phyloP scores from a whole-genome alignment of 2,888 invertebrate species.

The Rapana venosa region DNA sequence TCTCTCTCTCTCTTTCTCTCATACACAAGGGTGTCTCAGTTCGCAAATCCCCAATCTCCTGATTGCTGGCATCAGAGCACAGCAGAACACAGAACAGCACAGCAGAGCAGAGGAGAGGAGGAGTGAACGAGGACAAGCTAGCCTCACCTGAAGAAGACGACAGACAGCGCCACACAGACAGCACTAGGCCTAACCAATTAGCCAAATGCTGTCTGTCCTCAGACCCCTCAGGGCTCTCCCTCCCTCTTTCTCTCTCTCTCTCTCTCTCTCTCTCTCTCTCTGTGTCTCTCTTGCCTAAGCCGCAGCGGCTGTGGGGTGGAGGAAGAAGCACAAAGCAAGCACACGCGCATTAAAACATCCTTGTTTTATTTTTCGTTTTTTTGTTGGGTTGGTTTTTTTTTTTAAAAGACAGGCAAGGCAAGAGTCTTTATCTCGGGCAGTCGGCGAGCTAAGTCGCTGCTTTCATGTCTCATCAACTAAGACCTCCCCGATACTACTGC shows the following conservation, averaged over 20 bases:
- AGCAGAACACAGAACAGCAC: too few species aligned
- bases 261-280: too few species aligned
- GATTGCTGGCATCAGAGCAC: not conserved
- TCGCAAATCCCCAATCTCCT: slow-evolving; percentile 25
- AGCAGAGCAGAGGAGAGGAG: not conserved
- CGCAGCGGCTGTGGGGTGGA: not conserved
- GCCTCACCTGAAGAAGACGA: slow-evolving; percentile 15
- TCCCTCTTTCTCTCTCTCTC: too few species aligned
- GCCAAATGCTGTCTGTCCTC: slow-evolving; percentile 36
- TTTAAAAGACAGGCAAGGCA: slow-evolving; percentile 12
- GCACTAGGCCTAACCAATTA: slow-evolving; percentile 32
- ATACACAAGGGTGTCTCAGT: not conserved
- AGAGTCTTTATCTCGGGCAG: slow-evolving; percentile 27
- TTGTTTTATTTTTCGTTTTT: not conserved
- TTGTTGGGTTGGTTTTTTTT: not conserved
- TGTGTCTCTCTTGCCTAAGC: not conserved
- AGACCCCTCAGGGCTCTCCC: not conserved
- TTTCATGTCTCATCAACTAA: slow-evolving; percentile 43
- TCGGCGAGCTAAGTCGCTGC: slow-evolving; percentile 39
- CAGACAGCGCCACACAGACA: not conserved
- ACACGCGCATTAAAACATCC: slow-evolving; percentile 36
- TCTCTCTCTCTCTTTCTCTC: too few species aligned
- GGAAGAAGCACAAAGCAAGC: slow-evolving; percentile 17
- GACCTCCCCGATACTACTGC: not conserved
- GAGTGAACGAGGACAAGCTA: not conserved